phyloP scores from a whole-genome alignment of 1,140 invertebrate genomes.

The Drosophila mayri region DNA sequence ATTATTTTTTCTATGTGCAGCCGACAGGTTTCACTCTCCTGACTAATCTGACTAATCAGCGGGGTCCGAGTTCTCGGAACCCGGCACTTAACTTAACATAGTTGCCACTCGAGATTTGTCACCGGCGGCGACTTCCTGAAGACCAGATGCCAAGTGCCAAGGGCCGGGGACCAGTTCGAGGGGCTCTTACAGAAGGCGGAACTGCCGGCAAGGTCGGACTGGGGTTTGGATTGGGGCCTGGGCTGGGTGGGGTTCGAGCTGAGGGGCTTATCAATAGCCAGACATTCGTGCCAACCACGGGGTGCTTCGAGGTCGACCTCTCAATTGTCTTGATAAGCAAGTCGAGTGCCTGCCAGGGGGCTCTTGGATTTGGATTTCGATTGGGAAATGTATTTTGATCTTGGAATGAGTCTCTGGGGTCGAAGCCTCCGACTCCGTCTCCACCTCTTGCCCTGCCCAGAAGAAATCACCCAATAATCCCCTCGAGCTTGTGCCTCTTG shows the following conservation, averaged over 20 bases:
- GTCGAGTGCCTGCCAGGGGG: constrained; percentile 12
- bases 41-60: constrained; percentile 58
- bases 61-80: constrained; percentile 44
- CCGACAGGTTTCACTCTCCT: constrained; percentile 27
- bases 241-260: constrained; percentile 9
- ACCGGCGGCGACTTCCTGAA: constrained; percentile 58
- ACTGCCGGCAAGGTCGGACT: constrained; percentile 36
- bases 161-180: constrained; percentile 16
- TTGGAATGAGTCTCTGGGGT: constrained; percentile 11
- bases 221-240: background rate
- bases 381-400: constrained; percentile 15
- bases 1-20: constrained; percentile 5
- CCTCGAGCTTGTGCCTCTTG: constrained; percentile 15
- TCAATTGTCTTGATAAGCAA: constrained; percentile 65
- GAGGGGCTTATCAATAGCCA: constrained; percentile 44
- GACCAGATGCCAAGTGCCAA: constrained; percentile 45
- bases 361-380: constrained; percentile 5
- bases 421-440: background rate
- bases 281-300: constrained; percentile 49
- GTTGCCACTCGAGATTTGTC: constrained; percentile 51
- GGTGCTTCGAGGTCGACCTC: constrained; percentile 66
- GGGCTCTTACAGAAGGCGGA: constrained; percentile 56
- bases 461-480: constrained; percentile 18
- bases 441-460: background rate
- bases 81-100: constrained; percentile 10